These are phyloP conservation scores for Eira barbara DNA, from an alignment of 2,113 vertebrate species.

Conservation along the genomic window DNA sequence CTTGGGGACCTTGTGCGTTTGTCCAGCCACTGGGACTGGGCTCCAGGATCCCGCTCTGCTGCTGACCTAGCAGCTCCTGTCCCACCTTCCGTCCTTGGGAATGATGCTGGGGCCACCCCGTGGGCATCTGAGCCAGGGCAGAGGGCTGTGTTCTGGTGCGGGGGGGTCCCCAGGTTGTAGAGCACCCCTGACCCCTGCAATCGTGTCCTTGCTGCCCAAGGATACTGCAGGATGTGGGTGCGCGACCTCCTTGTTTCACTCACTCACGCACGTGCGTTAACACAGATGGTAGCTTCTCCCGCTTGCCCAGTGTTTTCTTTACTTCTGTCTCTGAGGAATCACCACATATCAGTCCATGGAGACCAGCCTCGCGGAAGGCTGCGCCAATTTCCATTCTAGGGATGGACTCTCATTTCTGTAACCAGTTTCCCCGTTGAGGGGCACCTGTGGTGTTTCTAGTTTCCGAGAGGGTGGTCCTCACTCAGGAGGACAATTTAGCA, in stretches of 20 bases:
- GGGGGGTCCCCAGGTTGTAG: rapidly evolving
- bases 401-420: rapidly evolving
- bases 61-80: background rate
- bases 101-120: rapidly evolving
- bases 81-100: background rate
- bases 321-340: background rate
- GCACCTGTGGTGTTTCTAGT: background rate
- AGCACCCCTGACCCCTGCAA: background rate
- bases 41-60: background rate
- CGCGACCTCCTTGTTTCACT: rapidly evolving
- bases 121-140: background rate
- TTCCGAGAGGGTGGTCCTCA: rapidly evolving
- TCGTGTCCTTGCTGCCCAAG: background rate
- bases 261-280: rapidly evolving
- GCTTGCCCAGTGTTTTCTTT: background rate
- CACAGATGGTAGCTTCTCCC: rapidly evolving
- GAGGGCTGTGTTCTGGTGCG: background rate
- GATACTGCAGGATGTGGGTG: rapidly evolving
- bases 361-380: too few species aligned
- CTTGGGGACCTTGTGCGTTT: too few species aligned
- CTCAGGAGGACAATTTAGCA: too few species aligned
- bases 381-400: rapidly evolving
- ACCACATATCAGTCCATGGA: rapidly evolving
- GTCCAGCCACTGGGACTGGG: background rate
- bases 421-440: background rate